A percentile compares a stretch with the other conserved stretches of the same genome.
Conservation (phyloP, 2,113 vertebrate genomes). For the Chionodraco myersi region DNA sequence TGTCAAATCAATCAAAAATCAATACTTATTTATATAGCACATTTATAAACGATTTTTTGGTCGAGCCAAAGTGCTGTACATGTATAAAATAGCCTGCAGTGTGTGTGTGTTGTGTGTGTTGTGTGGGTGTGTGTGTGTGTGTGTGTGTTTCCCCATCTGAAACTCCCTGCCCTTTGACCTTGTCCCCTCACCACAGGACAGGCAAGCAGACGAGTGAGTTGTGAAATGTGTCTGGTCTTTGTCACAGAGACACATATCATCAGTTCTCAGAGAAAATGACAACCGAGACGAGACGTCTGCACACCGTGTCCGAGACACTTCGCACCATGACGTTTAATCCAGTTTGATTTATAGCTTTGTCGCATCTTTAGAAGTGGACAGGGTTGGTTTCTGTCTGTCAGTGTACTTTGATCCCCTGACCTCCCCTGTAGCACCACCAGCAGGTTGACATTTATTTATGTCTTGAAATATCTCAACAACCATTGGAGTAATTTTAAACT, state of each 20-base stretch:
- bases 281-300: background rate
- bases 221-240: constrained; percentile 74
- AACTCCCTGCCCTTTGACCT: constrained; percentile 63
- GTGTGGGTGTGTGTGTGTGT: background rate
- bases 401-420: background rate
- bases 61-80: no score
- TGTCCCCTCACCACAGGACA: no score
- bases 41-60: no score
- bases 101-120: no score
- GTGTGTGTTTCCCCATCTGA: background rate
- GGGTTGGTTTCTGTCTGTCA: no score
- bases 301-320: background rate
- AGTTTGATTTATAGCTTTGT: background rate
- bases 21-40: no score
- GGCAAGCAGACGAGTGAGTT: constrained; percentile 39
- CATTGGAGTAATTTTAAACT: background rate
- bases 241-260: constrained; percentile 58
- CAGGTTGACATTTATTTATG: background rate
- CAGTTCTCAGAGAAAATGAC: constrained; percentile 21
- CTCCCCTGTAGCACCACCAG: background rate
- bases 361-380: no score
- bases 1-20: background rate
- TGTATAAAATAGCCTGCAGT: no score
- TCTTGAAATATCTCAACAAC: background rate
- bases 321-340: background rate